A percentile compares a stretch with the other conserved stretches of the same genome.
Conservation (phyloP, 2,888 invertebrate species). For the Caenorhabditis plicata region DNA sequence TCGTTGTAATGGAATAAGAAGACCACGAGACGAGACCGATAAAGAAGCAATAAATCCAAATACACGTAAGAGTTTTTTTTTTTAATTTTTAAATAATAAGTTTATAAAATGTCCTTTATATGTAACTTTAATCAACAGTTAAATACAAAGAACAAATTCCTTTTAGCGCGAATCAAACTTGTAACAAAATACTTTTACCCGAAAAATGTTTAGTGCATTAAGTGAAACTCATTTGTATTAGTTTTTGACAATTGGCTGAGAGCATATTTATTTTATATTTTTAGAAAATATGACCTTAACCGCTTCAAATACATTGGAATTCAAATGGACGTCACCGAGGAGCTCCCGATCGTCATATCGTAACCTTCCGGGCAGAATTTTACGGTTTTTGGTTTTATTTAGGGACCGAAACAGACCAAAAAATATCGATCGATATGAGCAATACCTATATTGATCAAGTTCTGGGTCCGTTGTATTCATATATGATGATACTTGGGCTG, state of each 20-base stretch:
- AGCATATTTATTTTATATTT: no score
- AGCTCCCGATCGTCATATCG: conserved; percentile 26
- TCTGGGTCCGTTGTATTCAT: conserved; percentile 40
- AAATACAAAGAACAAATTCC: no score
- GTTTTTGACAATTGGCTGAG: no score
- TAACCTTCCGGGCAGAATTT: conserved; percentile 3
- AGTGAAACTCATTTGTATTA: no score
- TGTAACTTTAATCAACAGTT: no score
- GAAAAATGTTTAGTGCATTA: no score
- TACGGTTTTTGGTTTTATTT: not conserved
- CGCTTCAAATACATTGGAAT: conserved; percentile 31
- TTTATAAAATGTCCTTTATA: no score
- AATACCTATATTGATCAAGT: conserved; percentile 45
- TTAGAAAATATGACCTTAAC: conserved; percentile 32
- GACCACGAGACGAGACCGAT: conserved; percentile 10
- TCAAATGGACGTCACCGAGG: conserved; percentile 35
- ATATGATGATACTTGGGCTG: conserved; percentile 45
- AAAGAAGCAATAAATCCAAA: no score
- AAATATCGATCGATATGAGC: conserved; percentile 42
- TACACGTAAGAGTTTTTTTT: no score
- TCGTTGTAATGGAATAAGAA: conserved; percentile 17
- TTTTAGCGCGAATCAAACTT: no score
- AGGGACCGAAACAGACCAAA: conserved; percentile 27
- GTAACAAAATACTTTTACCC: no score
- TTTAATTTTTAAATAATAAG: no score